Evolutionary conservation across 2,797 vertebrate genomes (phyloP).

Genomic region (Cetoscarus ocellatus): DNA sequence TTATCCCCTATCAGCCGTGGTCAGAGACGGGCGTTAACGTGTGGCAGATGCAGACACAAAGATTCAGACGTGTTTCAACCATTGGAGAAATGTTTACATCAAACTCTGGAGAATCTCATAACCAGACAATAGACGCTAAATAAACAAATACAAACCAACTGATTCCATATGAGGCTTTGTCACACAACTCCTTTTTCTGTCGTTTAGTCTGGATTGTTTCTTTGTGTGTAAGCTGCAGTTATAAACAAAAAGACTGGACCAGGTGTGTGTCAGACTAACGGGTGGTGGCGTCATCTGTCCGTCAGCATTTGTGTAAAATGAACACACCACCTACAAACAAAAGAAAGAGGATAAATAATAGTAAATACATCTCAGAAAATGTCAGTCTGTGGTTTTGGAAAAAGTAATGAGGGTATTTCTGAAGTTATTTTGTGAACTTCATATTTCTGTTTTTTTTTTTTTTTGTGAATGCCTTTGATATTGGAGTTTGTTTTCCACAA

Average conservation of each 20-base stretch:
- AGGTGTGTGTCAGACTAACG: constrained; percentile 44
- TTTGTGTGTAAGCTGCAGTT: background rate
- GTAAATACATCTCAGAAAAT: constrained; percentile 50
- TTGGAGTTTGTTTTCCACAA: constrained; percentile 49
- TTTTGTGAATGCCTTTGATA: constrained; percentile 63
- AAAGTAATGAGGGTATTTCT: constrained; percentile 40
- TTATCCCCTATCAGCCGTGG: constrained; percentile 79
- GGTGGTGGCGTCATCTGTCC: constrained; percentile 23
- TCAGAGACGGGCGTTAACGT: constrained; percentile 69
- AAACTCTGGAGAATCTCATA: constrained; percentile 38
- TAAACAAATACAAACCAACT: background rate
- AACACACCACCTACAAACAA: constrained; percentile 60
- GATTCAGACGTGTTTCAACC: constrained; percentile 32
- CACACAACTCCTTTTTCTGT: background rate
- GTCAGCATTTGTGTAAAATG: constrained; percentile 31
- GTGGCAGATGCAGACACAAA: constrained; percentile 57
- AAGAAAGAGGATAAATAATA: constrained; percentile 29
- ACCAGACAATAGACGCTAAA: constrained; percentile 16
- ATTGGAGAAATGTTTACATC: constrained; percentile 42
- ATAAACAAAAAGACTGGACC: constrained; percentile 1
- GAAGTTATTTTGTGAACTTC: constrained; percentile 50
- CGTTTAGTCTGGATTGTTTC: background rate
- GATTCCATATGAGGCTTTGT: background rate
- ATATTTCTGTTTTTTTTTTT: constrained; percentile 63
- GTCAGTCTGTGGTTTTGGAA: constrained; percentile 57